Base-by-base conservation (phyloP, 2,888 invertebrate species). In the Arrhopalites spinosus region DNA sequence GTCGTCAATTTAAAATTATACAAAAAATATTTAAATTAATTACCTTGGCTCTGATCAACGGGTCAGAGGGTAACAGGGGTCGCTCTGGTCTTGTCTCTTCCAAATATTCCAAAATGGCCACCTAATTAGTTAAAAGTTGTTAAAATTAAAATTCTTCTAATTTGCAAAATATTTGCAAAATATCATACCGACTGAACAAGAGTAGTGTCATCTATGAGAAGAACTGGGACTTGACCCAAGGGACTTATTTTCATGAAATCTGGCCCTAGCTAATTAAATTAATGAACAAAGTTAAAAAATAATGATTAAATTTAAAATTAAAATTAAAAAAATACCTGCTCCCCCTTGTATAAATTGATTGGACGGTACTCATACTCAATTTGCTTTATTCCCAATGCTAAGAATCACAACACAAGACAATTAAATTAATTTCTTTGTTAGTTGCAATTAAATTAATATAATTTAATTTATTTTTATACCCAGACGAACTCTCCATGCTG, bases 331-430 rank as follows among this genome's bases (percentile, higher is more conserved):
- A 82, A 80, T 63, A 83, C 17, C 78, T 84, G 83, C 27, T 83
- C 83, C 27, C 78, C 75, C 53, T 79, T 75, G 25, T 83, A 76
- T 2, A 84, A 78, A 76, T 83, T 84, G 29, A 94, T 92, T 1
- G 93, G 91, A 84, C 93, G 93, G 84, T 93, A 94, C 83, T 98
- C 97, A 85, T 96, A 98, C 0, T 96, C 95, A 83, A 98, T 94
- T 86, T 94, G 94, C 86, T 98, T 98, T 73, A 96, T 87, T 83
- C 95, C 95, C 81, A 98, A 88, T 20, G 96, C 97, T 92, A 84
- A 77, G 87, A 85, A 75, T 81, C 77, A 71, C 68, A 27, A 13
- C n/a, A 61, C 29, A 17, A 56, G 7, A 11, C 45, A 7, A 45
- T 45, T 11, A 45, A 45, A 45, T 7, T 11, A 45, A 45, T 11